Evolutionary conservation across 2,888 invertebrate species (phyloP), one percentile per base, ranked within the genome.

Genomic region (Apodemia zela): DNA sequence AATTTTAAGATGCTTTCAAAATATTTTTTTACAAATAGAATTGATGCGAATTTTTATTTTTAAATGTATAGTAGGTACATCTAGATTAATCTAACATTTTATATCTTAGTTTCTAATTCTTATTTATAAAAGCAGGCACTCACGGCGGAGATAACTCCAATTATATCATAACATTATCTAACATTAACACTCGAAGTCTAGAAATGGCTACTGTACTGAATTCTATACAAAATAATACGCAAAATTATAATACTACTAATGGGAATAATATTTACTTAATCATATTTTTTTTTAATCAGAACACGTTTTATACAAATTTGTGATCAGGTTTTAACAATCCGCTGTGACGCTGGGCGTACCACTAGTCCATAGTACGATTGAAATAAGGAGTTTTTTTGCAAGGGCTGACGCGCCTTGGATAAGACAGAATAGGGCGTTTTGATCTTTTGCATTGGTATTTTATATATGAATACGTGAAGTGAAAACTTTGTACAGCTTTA

Each of bases 121-220:
- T 58, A 66, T 75, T 76, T 10, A 33, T 69, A 35, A 72, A 80
- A 81, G 79, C 82, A 89, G 89, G 89, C 89, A 88, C 87, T 81
- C 76, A 68, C 74, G 83, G 85, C 77, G 75, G 75, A 79, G 69
- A 69, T 58, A 58, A 63, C 59, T 54, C 54, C 54, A 25, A 13
- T 54, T 21, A 54, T 54, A 54, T 54, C 21, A 13, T 54, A 54
- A 54, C 8, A 35, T 6, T 18, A 59, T 63, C 47, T 59, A 58
- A 10, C 57, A 61, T 17, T 58, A 45, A 58, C 63, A 63, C 63
- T 18, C 33, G 62, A 62, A 38, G 60, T 45, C 58, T 63, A 66
- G 61, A 65, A 62, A 68, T 68, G 66, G 51, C 60, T 60, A 61
- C 60, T 63, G 33, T 65, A 64, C 60, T 35, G 18, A 57, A 62